Percentiles rank a stretch among this genome's conserved stretches.
These are phyloP conservation scores for Panagrolaimus sp. DNA, from an alignment of 1,140 invertebrate genomes.

Conservation along the genomic window DNA sequence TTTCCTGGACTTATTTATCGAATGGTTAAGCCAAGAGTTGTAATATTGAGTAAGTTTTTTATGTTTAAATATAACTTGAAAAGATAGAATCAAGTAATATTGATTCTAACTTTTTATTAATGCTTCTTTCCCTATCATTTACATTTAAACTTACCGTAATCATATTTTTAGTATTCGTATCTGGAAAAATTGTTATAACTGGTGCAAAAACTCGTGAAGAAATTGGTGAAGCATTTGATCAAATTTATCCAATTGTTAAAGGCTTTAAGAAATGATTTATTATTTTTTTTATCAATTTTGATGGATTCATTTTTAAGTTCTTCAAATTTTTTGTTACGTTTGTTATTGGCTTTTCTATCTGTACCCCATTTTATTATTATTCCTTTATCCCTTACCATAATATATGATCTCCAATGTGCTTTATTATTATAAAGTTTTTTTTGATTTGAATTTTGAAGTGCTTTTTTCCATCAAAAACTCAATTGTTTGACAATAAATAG, in stretches of 20 bases:
- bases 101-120: neutral
- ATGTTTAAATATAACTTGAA: slow-evolving; percentile 99
- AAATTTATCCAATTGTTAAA: slow-evolving; percentile 98
- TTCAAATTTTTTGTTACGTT: too few species aligned
- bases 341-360: too few species aligned
- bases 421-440: too few species aligned
- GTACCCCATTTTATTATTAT: too few species aligned
- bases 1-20: slow-evolving; percentile 97
- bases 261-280: slow-evolving; percentile 79
- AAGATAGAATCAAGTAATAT: slow-evolving; percentile 65
- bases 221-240: slow-evolving; percentile 98
- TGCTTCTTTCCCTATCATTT: neutral
- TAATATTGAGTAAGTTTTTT: slow-evolving; percentile 70
- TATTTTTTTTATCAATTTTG: neutral
- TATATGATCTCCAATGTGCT: too few species aligned
- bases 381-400: too few species aligned
- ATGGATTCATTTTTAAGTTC: too few species aligned
- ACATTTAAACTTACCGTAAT: neutral
- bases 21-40: slow-evolving; percentile 97
- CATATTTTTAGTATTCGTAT: slow-evolving; percentile 14
- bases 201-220: slow-evolving; percentile 93
- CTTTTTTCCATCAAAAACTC: too few species aligned
- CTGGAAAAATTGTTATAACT: slow-evolving; percentile 60
- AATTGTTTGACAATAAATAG: too few species aligned
- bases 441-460: too few species aligned